These are phyloP conservation scores for Bombyx mandarina DNA, from an alignment of 1,140 invertebrate species.

Conservation along the genomic window DNA sequence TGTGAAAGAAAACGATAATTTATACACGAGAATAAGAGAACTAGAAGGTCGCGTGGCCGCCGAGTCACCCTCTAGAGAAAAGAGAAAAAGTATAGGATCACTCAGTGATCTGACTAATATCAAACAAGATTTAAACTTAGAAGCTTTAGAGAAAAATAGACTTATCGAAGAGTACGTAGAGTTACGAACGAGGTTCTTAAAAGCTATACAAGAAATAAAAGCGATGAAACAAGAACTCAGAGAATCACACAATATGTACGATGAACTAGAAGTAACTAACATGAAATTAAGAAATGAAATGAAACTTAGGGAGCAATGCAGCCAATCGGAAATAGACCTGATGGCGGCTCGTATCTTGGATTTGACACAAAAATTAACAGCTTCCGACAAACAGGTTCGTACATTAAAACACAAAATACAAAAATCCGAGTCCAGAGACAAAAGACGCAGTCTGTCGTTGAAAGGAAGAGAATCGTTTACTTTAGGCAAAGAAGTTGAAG, in stretches of 20 bases:
- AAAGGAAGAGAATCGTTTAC: slow-evolving; percentile 86
- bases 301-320: slow-evolving; percentile 77
- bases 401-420: slow-evolving; percentile 84
- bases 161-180: slow-evolving; percentile 86
- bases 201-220: slow-evolving; percentile 85
- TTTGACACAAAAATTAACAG: slow-evolving; percentile 83
- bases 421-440: slow-evolving; percentile 83
- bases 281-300: slow-evolving; percentile 82
- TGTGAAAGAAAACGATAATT: slow-evolving; percentile 83
- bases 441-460: slow-evolving; percentile 83
- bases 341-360: slow-evolving; percentile 90
- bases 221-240: slow-evolving; percentile 85
- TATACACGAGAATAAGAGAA: slow-evolving; percentile 79
- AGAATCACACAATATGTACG: slow-evolving; percentile 84
- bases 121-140: slow-evolving; percentile 81
- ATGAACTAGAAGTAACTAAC: slow-evolving; percentile 83
- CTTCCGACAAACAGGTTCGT: slow-evolving; percentile 87
- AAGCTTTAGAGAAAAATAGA: slow-evolving; percentile 81
- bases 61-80: slow-evolving; percentile 67
- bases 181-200: slow-evolving; percentile 82
- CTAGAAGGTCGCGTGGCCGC: slow-evolving; percentile 73
- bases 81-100: slow-evolving; percentile 81
- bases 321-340: slow-evolving; percentile 81
- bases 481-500: slow-evolving; percentile 85
- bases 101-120: slow-evolving; percentile 86